Base-by-base conservation (phyloP, 2,113 vertebrate species). In the Chionodraco myersi region DNA sequence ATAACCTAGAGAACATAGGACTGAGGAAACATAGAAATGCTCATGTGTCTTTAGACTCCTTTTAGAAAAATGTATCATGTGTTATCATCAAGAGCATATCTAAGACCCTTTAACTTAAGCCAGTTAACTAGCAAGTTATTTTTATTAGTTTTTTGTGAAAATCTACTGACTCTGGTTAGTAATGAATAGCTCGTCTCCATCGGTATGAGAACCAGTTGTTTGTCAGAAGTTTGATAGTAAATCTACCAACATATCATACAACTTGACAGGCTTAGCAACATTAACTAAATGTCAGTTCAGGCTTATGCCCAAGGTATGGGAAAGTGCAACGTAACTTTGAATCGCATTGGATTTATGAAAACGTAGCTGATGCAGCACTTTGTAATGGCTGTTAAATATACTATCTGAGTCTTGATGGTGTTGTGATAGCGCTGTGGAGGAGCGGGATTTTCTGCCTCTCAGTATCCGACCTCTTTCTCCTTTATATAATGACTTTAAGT, bases 401-500 rank as follows among this genome's bases (percentile, higher is more conserved):
- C 16, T 68, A 26, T 75, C 61, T 84, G 68, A 61, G 52, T 62
- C 34, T 58, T 60, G 67, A 67, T 73, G 45, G 23, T 70, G 76
- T 58, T 62, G 80, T 52, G 71, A 76, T 68, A 45, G 75, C 44
- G 4, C 21, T 6, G 51, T 26, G 66, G 61, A 72, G 53, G 77
- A 79, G 72, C 56, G 23, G 64, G 36, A 72, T 81, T 79, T 82
- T 84, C 69, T 48, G 72, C 80, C 62, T 84, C 48, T 11, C 66
- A 56, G 67, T 73, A 45, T 65, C 84, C 91, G 92, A 91, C 91
- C 93, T 88, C 84, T 74, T 87, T 91, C 90, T 92, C 87, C 91
- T 92, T 86, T 87, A 87, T 77, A 65, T 93, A 91, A 93, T 89
- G 92, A 90, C 91, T 91, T 89, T 80, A 94, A 94, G 90, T 92